Conservation (phyloP, 2,888 invertebrate genomes). For the Spodoptera littoralis region DNA sequence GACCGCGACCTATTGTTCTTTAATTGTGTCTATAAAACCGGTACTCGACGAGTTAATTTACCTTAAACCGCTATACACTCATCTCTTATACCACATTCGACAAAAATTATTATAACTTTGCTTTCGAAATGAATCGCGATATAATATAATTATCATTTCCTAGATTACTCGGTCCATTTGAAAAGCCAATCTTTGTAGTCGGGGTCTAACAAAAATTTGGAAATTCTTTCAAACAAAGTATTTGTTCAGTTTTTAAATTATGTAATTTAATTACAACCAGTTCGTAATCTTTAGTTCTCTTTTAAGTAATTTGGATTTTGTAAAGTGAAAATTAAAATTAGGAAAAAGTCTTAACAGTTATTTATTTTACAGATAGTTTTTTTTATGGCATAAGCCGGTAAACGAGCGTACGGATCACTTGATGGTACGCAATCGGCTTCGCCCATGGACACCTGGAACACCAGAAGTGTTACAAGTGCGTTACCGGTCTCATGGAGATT, state of each 20-base stretch:
- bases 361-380: too few relatives aligned
- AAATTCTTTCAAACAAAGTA: slow-evolving; percentile 21
- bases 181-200: slow-evolving; percentile 44
- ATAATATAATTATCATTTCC: slow-evolving; percentile 56
- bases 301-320: slow-evolving; percentile 5
- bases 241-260: slow-evolving; percentile 40
- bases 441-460: too few relatives aligned
- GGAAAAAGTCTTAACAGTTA: too few relatives aligned
- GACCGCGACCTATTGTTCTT: too few relatives aligned
- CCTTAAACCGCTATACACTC: neutral
- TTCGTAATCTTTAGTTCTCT: slow-evolving; percentile 17
- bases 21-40: too few relatives aligned
- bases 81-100: slow-evolving; percentile 4
- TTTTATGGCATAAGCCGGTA: too few relatives aligned
- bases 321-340: neutral
- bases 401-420: too few relatives aligned
- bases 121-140: slow-evolving; percentile 52
- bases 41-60: too few relatives aligned
- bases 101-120: slow-evolving; percentile 44
- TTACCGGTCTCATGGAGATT: too few relatives aligned
- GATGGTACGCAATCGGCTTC: too few relatives aligned
- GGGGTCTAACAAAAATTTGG: slow-evolving; percentile 24
- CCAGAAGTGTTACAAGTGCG: too few relatives aligned
- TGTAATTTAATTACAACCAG: slow-evolving; percentile 26
- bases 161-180: slow-evolving; percentile 54